Evolutionary conservation across 2,113 vertebrate species (phyloP).

Genomic region (Crotalus helleri): DNA sequence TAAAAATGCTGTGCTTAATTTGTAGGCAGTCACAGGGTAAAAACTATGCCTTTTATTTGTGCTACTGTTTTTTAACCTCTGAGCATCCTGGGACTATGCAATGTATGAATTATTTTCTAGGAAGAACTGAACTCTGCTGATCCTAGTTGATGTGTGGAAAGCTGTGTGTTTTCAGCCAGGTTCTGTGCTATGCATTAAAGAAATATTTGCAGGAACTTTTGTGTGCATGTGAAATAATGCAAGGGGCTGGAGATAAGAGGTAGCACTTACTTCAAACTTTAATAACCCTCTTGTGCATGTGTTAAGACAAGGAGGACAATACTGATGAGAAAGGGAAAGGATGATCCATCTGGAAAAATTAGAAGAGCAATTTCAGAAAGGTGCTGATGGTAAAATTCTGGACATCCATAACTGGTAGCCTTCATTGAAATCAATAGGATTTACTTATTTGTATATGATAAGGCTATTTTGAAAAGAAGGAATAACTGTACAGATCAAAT

Average conservation of each 20-base stretch:
- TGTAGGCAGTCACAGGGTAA: background rate
- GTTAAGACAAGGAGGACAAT: background rate
- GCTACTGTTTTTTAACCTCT: background rate
- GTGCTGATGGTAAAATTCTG: background rate
- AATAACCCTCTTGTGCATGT: background rate
- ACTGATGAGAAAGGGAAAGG: no score
- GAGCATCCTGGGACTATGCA: background rate
- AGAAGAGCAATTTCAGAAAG: background rate
- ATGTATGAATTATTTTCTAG: background rate
- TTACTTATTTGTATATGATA: background rate
- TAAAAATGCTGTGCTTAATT: background rate
- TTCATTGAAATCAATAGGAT: background rate
- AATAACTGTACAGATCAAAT: background rate
- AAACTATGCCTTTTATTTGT: background rate
- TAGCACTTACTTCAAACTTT: background rate
- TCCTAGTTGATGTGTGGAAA: background rate
- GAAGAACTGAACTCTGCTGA: background rate
- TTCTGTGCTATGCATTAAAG: background rate
- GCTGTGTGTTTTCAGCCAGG: background rate
- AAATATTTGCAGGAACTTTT: background rate
- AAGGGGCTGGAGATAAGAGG: background rate
- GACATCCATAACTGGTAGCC: background rate
- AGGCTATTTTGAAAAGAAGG: background rate
- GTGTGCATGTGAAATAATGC: fast-evolving
- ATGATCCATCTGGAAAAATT: background rate